Evolutionary conservation across 64 coral and sea anemone genomes (phyloP).

Genomic region (Astreopora myriophthalma): DNA sequence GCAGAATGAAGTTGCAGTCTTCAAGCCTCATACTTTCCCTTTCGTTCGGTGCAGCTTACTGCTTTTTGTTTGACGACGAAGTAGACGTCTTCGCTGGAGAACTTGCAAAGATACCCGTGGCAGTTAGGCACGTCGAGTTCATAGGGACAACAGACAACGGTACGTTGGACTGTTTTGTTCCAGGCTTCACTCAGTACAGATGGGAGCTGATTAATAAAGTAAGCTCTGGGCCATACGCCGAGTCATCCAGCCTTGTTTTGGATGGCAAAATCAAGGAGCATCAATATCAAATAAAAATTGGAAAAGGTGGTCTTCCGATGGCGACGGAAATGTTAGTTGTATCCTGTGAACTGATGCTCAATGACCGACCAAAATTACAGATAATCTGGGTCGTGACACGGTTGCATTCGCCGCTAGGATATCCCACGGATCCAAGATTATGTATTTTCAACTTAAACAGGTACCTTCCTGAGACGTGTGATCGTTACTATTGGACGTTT

Average conservation of each 20-base stretch:
- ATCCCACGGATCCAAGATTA: constrained; percentile 80
- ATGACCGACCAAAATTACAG: constrained; percentile 45
- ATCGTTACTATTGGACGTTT: constrained; percentile 76
- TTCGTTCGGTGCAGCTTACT: neutral
- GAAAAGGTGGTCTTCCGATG: constrained; percentile 63
- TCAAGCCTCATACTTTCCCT: neutral
- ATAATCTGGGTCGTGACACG: constrained; percentile 87
- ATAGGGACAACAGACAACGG: constrained; percentile 84
- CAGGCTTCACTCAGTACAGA: constrained; percentile 77
- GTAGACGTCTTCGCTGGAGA: constrained; percentile 37
- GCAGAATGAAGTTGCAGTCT: neutral
- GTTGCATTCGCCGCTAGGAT: constrained; percentile 84
- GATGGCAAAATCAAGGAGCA: constrained; percentile 36
- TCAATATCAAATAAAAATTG: constrained; percentile 62
- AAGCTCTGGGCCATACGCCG: constrained; percentile 24
- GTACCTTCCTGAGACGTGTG: neutral
- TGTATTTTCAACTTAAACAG: constrained; percentile 40
- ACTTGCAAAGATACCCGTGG: constrained; percentile 44
- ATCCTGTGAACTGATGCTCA: constrained; percentile 71
- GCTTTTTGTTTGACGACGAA: constrained; percentile 73
- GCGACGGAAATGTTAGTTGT: constrained; percentile 79
- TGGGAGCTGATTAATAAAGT: constrained; percentile 73
- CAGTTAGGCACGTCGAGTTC: constrained; percentile 86
- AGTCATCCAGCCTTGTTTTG: constrained; percentile 19
- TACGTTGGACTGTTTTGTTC: constrained; percentile 81